Base-by-base conservation (phyloP, 2,888 invertebrate genomes). In the Argyra leucocephala region DNA sequence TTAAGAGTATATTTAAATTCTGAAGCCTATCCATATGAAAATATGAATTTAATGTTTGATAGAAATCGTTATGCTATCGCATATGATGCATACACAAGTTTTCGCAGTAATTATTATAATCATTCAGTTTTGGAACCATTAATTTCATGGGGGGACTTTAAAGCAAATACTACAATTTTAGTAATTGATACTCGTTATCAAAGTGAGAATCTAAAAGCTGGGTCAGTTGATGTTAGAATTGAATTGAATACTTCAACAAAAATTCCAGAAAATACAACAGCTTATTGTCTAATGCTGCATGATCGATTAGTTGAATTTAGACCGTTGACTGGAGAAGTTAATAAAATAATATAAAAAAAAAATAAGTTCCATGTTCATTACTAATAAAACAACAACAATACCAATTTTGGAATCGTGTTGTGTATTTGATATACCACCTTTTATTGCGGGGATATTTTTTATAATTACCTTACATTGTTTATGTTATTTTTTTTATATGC, bases 1-100 rank as follows among this genome's bases (percentile, higher is more conserved):
- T 67, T 77, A 9, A 76, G 72, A 66, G 65, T 77, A 15, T 75
- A 73, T 65, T 67, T 76, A 31, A 75, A 76, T 70, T 74, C 74
- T 1, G 72, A 74, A 64, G 68, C 68, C 22, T 77, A 73, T 70
- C 76, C 76, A 0, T 76, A 76, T 69, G 72, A 74, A 61, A 71
- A 73, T 70, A 63, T 75, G 65, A 75, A 74, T 69, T 26, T 74
- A 18, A 68, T 72, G 57, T 74, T 74, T 70, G 61, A 61, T 6
- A 68, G 69, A 6, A 71, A 73, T 57, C 67, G 71, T 58, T 73
- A 59, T 64, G 68, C 71, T 21, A n/a, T 70, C 22, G 57, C 72
- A 9, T 73, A 72, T 67, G 72, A 73, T 26, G 69, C 73, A 57
- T 63, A 48, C 23, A 57, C 48, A 22, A 63, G n/a, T 15, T 63